These are phyloP conservation scores for Octopus sinensis DNA, from an alignment of 1,140 invertebrate species.

Conservation along the genomic window DNA sequence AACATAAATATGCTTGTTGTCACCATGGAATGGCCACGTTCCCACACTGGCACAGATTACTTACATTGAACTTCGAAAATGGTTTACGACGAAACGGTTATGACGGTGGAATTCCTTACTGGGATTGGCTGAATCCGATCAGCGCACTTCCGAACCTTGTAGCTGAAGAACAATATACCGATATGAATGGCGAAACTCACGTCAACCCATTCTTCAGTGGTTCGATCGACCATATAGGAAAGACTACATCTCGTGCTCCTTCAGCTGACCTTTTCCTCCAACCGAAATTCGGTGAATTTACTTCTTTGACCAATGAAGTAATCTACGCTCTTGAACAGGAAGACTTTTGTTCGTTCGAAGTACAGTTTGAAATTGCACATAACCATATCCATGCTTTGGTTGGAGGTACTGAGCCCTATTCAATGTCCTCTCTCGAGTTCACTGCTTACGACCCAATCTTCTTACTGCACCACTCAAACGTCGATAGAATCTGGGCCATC, in stretches of 20 bases:
- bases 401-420: slow-evolving; percentile 26
- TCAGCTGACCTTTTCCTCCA: slow-evolving; percentile 8
- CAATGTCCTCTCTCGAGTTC: slow-evolving; percentile 31
- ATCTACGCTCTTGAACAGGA: slow-evolving; percentile 32
- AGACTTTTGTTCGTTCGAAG: slow-evolving; percentile 28
- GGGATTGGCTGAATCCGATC: slow-evolving; percentile 14
- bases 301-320: slow-evolving; percentile 21
- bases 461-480: slow-evolving; percentile 29
- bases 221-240: slow-evolving; percentile 9
- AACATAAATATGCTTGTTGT: slow-evolving; percentile 23
- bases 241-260: neutral
- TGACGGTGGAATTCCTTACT: slow-evolving; percentile 14
- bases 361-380: slow-evolving; percentile 33
- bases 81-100: slow-evolving; percentile 20
- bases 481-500: slow-evolving; percentile 35
- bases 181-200: neutral
- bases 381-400: slow-evolving; percentile 31
- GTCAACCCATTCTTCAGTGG: slow-evolving; percentile 13
- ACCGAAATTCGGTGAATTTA: slow-evolving; percentile 22
- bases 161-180: slow-evolving; percentile 8
- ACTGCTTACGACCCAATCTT: slow-evolving; percentile 26
- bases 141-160: neutral
- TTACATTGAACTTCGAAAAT: slow-evolving; percentile 26
- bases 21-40: slow-evolving; percentile 28
- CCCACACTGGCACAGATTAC: slow-evolving; percentile 33